Base-by-base conservation (phyloP, 1,140 invertebrate genomes). In the Zaprionus camerounensis region DNA sequence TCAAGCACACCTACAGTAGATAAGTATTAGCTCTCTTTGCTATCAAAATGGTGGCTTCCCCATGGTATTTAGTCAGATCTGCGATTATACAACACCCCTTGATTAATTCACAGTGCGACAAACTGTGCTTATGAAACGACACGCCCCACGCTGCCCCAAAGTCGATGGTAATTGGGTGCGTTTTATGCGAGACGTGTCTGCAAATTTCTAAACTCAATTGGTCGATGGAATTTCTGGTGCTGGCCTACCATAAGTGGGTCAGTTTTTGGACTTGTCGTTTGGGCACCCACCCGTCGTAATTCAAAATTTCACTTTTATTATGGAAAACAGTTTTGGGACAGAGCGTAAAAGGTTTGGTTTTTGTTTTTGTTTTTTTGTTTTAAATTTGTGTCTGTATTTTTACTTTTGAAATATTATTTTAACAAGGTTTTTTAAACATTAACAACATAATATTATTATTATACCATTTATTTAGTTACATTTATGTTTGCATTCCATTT, bases 361-460 rank as follows among this genome's bases (percentile, higher is more conserved):
- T 51, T 51, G 9, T 24, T 20, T 49, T 22, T 41, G 1, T n/a
- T 9, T 41, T n/a, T 44, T 44, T 15, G 2, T 49, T 44, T 78
- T 71, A 22, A 65, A 64, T 49, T 80, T 88, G 38, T 78, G 59
- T 63, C 58, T 82, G 69, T 49, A 65, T 85, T 90, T 90, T 90
- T 85, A 88, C 83, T 88, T 46, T 90, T 80, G 82, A 90, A 90
- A 90, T 90, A 91, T 87, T 90, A 90, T 90, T 91, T 90, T 90
- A 90, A 90, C 85, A 90, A 90, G 76, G 75, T 88, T 90, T 90
- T 84, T 87, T 90, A 79, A 90, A 85, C 85, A 90, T 90, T 90
- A 90, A 90, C 85, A 90, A 90, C 86, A 91, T 90, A 88, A 83
- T 87, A 84, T 87, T 87, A 86, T 87, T 88, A 88, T 80, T 80